Percentiles rank a stretch among this genome's conserved stretches.
Evolutionary conservation across 2,113 vertebrate genomes (phyloP).

Genomic region (Monarcha castaneiventris): DNA sequence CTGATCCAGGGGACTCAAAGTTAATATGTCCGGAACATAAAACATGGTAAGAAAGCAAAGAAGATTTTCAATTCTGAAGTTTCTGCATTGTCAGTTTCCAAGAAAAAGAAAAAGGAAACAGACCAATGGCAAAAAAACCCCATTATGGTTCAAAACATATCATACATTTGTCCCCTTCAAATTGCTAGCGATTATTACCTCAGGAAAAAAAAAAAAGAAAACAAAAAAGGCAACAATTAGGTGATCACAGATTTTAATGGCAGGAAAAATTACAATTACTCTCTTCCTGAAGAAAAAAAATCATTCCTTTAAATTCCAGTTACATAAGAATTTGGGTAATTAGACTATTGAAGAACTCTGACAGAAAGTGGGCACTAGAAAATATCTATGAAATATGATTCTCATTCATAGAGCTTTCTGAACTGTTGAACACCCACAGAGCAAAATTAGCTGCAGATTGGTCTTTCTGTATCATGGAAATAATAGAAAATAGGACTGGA

Average conservation of each 20-base stretch:
- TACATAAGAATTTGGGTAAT: slow-evolving; percentile 40
- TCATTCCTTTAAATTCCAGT: neutral
- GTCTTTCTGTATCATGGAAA: slow-evolving; percentile 9
- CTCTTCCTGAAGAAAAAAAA: neutral
- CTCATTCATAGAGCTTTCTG: slow-evolving; percentile 45
- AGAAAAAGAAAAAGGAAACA: neutral
- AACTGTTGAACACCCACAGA: slow-evolving; percentile 40
- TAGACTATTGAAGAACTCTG: slow-evolving; percentile 20
- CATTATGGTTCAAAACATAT: neutral
- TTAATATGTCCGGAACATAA: neutral
- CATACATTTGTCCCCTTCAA: neutral
- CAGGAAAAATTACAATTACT: neutral
- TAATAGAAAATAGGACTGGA: slow-evolving; percentile 44
- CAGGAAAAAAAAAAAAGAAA: neutral
- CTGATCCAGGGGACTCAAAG: neutral
- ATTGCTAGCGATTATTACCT: neutral
- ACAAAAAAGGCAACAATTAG: neutral
- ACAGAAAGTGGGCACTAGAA: slow-evolving; percentile 39
- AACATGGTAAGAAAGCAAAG: neutral
- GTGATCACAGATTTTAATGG: neutral
- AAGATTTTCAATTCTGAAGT: neutral
- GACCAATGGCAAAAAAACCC: neutral
- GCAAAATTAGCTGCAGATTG: slow-evolving; percentile 45
- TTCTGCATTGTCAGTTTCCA: neutral
- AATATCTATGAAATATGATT: slow-evolving; percentile 41